Conservation (phyloP, 1,140 invertebrate species). For the Papilio glaucus region DNA sequence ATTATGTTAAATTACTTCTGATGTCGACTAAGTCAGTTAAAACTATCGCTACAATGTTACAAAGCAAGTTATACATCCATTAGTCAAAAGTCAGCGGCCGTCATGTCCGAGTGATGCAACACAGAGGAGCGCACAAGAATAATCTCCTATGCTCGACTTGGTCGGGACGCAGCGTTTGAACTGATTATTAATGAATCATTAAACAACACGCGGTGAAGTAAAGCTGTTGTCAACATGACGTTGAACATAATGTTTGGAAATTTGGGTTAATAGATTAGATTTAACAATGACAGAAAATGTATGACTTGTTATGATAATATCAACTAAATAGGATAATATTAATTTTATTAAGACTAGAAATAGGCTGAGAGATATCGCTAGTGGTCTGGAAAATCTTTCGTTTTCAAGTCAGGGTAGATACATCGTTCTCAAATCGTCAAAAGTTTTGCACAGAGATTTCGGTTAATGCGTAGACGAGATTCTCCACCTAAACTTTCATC, state of each 20-base stretch:
- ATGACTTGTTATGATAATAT: neutral
- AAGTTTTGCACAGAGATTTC: too few species aligned
- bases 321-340: too few species aligned
- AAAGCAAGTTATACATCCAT: constrained; percentile 22
- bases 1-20: neutral
- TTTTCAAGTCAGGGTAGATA: too few species aligned
- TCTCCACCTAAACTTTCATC: too few species aligned
- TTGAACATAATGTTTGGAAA: constrained; percentile 17
- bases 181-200: constrained; percentile 46
- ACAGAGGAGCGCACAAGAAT: constrained; percentile 18
- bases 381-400: too few species aligned
- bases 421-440: too few species aligned
- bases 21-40: neutral
- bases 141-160: constrained; percentile 39
- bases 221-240: constrained; percentile 34
- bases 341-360: too few species aligned
- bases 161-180: constrained; percentile 25
- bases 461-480: too few species aligned
- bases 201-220: constrained; percentile 23
- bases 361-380: too few species aligned
- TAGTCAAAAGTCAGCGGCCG: constrained; percentile 32
- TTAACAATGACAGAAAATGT: neutral
- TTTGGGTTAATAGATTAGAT: neutral
- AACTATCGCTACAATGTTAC: neutral
- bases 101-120: constrained; percentile 40